Evolutionary conservation across 2,888 invertebrate genomes (phyloP).

Genomic region (Silvanus unidentatus): DNA sequence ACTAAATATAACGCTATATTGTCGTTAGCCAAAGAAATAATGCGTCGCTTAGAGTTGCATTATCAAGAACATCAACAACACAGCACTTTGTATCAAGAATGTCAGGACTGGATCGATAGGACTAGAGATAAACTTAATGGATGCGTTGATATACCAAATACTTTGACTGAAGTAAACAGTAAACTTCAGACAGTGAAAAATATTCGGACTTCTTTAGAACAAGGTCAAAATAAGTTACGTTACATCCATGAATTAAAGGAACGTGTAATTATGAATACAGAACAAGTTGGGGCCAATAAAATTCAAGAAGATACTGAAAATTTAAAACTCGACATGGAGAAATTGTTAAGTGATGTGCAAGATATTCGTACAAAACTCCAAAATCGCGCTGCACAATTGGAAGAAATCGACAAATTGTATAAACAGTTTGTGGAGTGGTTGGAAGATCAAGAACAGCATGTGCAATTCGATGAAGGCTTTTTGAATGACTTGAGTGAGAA

Average conservation of each 20-base stretch:
- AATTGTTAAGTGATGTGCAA: slow-evolving; percentile 73
- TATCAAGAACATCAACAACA: slow-evolving; percentile 95
- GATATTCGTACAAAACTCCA: slow-evolving; percentile 71
- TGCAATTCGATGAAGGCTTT: slow-evolving; percentile 66
- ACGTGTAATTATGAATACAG: slow-evolving; percentile 88
- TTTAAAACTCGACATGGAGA: slow-evolving; percentile 85
- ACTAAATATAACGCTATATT: slow-evolving; percentile 90
- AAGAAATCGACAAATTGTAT: slow-evolving; percentile 80
- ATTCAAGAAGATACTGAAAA: slow-evolving; percentile 89
- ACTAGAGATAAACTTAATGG: slow-evolving; percentile 80
- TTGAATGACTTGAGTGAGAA: slow-evolving; percentile 87
- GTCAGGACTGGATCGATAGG: slow-evolving; percentile 87
- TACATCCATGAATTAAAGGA: slow-evolving; percentile 88
- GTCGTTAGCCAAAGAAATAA: slow-evolving; percentile 87
- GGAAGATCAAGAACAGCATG: slow-evolving; percentile 79
- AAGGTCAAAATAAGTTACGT: slow-evolving; percentile 80
- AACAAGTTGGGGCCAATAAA: slow-evolving; percentile 78
- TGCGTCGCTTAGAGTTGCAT: slow-evolving; percentile 84
- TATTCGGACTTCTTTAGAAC: slow-evolving; percentile 84
- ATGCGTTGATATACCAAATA: slow-evolving; percentile 74
- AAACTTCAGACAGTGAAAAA: slow-evolving; percentile 82
- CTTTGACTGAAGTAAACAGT: slow-evolving; percentile 75
- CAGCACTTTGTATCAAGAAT: slow-evolving; percentile 85
- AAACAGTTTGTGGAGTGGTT: slow-evolving; percentile 82
- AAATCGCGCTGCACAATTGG: slow-evolving; percentile 69